Evolutionary conservation across 2,797 vertebrate genomes (phyloP).

Genomic region (Sebastes taczanowskii): DNA sequence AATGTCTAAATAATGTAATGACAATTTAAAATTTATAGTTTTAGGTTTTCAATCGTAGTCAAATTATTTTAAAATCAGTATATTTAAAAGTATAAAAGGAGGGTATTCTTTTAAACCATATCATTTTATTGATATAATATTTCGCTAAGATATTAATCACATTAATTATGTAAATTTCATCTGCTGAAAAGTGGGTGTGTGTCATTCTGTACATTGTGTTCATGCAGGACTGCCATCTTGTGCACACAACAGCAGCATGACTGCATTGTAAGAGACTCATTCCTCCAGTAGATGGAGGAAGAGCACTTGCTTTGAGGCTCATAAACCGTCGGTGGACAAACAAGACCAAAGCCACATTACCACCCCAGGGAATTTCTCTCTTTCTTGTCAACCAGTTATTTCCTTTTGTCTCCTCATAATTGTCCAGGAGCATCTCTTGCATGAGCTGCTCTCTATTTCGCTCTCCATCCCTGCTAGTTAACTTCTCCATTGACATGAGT

Average conservation of each 20-base stretch:
- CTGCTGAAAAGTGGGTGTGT: background rate
- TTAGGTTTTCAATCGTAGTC: no score
- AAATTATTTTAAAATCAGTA: no score
- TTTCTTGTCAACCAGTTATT: slow-evolving; percentile 1
- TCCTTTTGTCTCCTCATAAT: background rate
- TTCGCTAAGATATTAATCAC: no score
- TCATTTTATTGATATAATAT: no score
- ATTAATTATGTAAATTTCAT: no score
- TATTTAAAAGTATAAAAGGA: no score
- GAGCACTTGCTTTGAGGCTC: slow-evolving; percentile 34
- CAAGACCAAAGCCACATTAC: slow-evolving; percentile 16
- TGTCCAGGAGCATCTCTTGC: background rate
- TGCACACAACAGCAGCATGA: background rate
- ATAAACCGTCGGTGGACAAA: background rate
- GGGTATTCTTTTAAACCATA: no score
- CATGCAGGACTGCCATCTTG: slow-evolving; percentile 47
- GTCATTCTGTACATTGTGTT: background rate
- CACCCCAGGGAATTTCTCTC: slow-evolving; percentile 23
- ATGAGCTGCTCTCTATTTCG: background rate
- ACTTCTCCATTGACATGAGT: background rate
- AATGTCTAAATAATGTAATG: no score
- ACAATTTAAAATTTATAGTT: no score
- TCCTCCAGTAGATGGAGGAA: slow-evolving; percentile 72
- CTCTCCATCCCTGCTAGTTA: background rate
- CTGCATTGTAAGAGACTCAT: slow-evolving; percentile 33